A percentile compares a stretch with the other conserved stretches of the same genome.
phyloP scores from a whole-genome alignment of 2,888 invertebrate genomes.

The Melinopterus prodromus region DNA sequence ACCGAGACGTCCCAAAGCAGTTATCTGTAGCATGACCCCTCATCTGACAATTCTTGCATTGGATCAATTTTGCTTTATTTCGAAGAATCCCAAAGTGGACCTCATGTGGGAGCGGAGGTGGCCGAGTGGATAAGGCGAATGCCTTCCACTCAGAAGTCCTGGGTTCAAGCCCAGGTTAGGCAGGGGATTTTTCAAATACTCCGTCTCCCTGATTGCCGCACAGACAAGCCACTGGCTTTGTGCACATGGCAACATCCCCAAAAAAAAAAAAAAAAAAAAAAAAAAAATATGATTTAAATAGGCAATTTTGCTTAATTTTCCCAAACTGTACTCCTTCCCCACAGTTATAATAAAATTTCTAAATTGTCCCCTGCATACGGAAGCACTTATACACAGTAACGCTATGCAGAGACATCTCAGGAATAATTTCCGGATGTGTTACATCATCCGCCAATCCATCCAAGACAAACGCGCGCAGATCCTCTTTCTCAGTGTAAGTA shows the following conservation, averaged over 20 bases:
- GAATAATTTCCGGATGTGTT: neutral
- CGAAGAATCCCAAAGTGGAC: neutral
- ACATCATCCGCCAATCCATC: conserved; percentile 12
- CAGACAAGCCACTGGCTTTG: too few relatives aligned
- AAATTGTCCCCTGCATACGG: neutral
- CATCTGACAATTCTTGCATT: conserved; percentile 35
- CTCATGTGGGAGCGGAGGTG: too few relatives aligned
- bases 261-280: too few relatives aligned
- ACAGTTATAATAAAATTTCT: conserved; percentile 5
- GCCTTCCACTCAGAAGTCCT: too few relatives aligned
- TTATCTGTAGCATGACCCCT: conserved; percentile 34
- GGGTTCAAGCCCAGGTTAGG: too few relatives aligned
- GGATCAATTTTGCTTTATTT: conserved; percentile 14
- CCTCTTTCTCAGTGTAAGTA: conserved; percentile 11
- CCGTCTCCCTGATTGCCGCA: too few relatives aligned
- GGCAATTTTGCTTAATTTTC: neutral
- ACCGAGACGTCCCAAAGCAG: conserved; percentile 16
- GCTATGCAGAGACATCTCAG: neutral
- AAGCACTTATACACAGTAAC: neutral
- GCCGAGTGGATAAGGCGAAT: too few relatives aligned
- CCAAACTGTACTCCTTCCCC: neutral
- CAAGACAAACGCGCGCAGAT: conserved; percentile 9
- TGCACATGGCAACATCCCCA: too few relatives aligned
- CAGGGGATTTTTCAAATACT: too few relatives aligned
- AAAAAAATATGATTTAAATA: conserved; percentile 6